Base-by-base conservation (phyloP, 2,113 vertebrate species). In the Vanacampus margaritifer region DNA sequence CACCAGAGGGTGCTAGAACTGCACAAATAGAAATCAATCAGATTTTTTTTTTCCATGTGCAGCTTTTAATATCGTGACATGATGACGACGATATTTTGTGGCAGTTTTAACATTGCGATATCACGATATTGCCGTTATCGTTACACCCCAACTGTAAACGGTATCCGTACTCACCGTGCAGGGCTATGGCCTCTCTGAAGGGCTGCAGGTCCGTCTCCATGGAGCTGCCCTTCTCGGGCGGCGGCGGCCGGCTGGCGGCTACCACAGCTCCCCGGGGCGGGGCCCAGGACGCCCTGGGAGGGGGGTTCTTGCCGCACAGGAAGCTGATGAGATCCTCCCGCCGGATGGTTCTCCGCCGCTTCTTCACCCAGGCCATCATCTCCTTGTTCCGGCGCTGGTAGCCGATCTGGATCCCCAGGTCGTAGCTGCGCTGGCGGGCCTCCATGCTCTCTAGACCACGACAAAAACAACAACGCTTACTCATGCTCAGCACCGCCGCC, bases 311-410 rank as follows among this genome's bases (percentile, higher is more conserved):
- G 80, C 97, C 97, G 90, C 97, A 99, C 41, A 99, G 90, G 91
- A 99, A 99, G 90, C 97, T 98, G 89, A 99, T 99, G 84, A 99
- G 95, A 90, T 99, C 97, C 91, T 99, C 97, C 75, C 97, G 92
- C 35, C 95, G 92, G 87, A 99, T 99, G 76, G 93, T 98, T 94
- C 97, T 95, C 93, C 97, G 90, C 83, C 97, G 94, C 84, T 99
- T 99, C 91, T 98, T 99, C 68, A 96, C 94, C 97, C 97, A 99
- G 60, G 97, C 96, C 79, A 99, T 92, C 73, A 99, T 95, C 86
- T 99, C 97, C 89, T 98, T 98, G 87, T 98, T 98, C 76, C 95
- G 94, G 50, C 97, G 93, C 82, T 98, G 97, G 86, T 95, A 94
- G 78, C 97, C 96, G 77, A 96, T 94, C 85, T 99, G 97, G 87